Percentiles rank a stretch among this genome's conserved stretches.
Conservation (phyloP, 2,113 vertebrate genomes). For the Sarotherodon lohbergeri region DNA sequence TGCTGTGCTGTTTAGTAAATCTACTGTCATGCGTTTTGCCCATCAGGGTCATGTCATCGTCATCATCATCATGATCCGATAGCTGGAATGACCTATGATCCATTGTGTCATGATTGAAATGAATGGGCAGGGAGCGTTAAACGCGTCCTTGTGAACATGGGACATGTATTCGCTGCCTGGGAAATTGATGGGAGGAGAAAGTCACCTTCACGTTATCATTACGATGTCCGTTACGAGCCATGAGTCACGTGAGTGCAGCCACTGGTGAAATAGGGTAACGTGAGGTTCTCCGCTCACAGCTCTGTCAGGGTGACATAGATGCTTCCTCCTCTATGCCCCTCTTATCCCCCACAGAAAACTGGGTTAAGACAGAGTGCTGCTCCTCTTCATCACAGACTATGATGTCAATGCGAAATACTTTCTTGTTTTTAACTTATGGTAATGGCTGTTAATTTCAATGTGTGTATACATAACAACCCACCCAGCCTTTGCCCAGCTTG, state of each 20-base stretch:
- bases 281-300: background rate
- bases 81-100: conserved; percentile 16
- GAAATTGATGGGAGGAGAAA: conserved; percentile 60
- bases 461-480: background rate
- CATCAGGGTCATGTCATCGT: conserved; percentile 42
- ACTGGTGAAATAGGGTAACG: conserved; percentile 36
- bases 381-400: background rate
- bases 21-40: conserved; percentile 4
- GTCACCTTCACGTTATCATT: conserved; percentile 67
- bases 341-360: background rate
- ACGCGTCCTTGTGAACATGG: conserved; percentile 44
- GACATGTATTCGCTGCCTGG: conserved; percentile 17
- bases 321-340: background rate
- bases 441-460: background rate
- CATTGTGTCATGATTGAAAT: conserved; percentile 29
- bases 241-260: conserved; percentile 35
- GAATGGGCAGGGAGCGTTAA: conserved; percentile 21
- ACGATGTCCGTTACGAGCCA: conserved; percentile 2
- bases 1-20: conserved; percentile 15
- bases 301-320: conserved; percentile 6
- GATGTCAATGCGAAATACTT: background rate
- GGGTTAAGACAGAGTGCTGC: background rate
- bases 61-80: conserved; percentile 17
- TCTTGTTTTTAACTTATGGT: background rate
- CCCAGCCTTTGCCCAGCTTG: background rate